Evolutionary conservation across 2,888 invertebrate genomes (phyloP), one percentile per base, ranked within the genome.

Genomic region (Caenorhabditis sp.): DNA sequence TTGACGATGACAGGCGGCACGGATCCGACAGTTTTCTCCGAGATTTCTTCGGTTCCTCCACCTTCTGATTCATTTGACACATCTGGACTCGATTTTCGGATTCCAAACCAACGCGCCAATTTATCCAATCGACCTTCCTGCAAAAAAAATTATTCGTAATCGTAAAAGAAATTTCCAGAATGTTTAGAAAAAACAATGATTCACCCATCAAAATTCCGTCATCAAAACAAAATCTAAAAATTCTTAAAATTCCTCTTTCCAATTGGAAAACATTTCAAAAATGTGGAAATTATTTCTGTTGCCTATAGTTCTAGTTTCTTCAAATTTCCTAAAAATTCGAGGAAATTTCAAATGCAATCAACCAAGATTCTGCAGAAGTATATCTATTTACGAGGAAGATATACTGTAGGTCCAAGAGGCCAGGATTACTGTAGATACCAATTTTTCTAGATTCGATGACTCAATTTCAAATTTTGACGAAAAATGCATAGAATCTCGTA

Each of bases 21-120:
- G 10, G 63, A 50, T 14, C n/a, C n/a, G n/a, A 58, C 36, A 36
- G 5, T 36, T 36, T 36, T 36, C 10, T 36, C 36, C 36, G 10
- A 36, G 26, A n/a, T n/a, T n/a, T n/a, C n/a, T n/a, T n/a, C n/a
- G n/a, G n/a, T n/a, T n/a, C n/a, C n/a, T n/a, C n/a, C n/a, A n/a
- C 31, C 61, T 10, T 21, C 23, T 65, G 14, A 7, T 50, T 49
- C 52, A 36, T 52, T 49, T 57, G 43, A 73, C 43, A 80, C 78
- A 58, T 80, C 78, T 10, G 80, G 80, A 25, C 70, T 74, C 23
- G 76, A 76, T 62, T 73, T 73, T 12, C 80, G 71, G 27, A 80
- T 63, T 38, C 80, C 80, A 56, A 80, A 75, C 80, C 80, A 80
- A 14, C 76, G 73, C 43, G 75, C 80, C 26, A 80, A 59, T 59